Evolutionary conservation across 2,888 invertebrate genomes (phyloP).

Genomic region (Barypeithes pellucidus): DNA sequence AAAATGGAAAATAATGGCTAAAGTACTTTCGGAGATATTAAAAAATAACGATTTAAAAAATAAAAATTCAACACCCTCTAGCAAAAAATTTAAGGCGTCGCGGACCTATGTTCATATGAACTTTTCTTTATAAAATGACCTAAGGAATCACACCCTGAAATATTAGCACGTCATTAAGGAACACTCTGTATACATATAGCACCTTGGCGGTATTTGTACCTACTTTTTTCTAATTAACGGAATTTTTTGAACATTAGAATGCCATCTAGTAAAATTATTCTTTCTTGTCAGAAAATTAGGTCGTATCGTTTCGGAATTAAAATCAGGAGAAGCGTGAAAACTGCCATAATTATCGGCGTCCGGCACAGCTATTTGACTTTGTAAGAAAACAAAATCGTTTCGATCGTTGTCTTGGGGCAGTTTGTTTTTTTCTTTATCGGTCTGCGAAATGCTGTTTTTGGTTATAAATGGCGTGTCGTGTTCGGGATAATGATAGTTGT

Average conservation of each 20-base stretch:
- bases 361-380: constrained; percentile 44
- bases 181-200: neutral
- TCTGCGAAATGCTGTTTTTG: neutral
- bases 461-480: neutral
- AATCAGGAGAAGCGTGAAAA: constrained; percentile 30
- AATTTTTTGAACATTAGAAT: constrained; percentile 49
- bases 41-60: too few species aligned
- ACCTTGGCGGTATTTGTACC: neutral
- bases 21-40: too few species aligned
- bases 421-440: neutral
- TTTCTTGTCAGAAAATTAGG: constrained; percentile 52
- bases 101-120: too few species aligned
- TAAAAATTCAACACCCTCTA: too few species aligned
- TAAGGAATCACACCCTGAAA: too few species aligned
- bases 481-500: constrained; percentile 14
- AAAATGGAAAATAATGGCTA: too few species aligned
- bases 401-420: constrained; percentile 2
- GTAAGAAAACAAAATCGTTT: constrained; percentile 37
- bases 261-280: constrained; percentile 9
- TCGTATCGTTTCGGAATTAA: constrained; percentile 25
- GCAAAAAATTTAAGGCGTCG: too few species aligned
- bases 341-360: constrained; percentile 36
- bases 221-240: constrained; percentile 23
- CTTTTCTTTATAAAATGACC: too few species aligned
- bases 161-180: too few species aligned